Percentiles rank a stretch among this genome's conserved stretches.
Evolutionary conservation across 2,797 vertebrate genomes (phyloP).

Genomic region (Thalassophryne amazonica): DNA sequence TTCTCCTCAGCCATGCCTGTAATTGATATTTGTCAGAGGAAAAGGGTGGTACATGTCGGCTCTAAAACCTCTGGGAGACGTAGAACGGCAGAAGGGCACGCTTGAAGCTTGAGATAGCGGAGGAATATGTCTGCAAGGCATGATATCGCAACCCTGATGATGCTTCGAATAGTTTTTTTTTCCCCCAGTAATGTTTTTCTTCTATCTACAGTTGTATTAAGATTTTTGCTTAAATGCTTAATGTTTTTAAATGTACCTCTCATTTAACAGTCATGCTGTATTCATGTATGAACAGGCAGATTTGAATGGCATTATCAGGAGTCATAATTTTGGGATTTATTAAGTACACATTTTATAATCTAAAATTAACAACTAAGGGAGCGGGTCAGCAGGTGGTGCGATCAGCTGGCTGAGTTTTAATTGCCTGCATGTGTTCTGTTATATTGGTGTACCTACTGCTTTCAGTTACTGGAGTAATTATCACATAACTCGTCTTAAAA

Average conservation of each 20-base stretch:
- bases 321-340: too few species aligned
- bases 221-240: neutral
- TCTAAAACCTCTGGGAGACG: slow-evolving; percentile 21
- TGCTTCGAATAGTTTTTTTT: neutral
- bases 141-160: neutral
- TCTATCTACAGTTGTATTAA: neutral
- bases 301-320: too few species aligned
- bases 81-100: slow-evolving; percentile 1
- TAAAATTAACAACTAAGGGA: too few species aligned
- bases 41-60: slow-evolving; percentile 51
- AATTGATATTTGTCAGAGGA: slow-evolving; percentile 67
- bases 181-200: slow-evolving; percentile 1
- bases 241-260: neutral
- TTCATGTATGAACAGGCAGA: too few species aligned
- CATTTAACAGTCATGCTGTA: too few species aligned
- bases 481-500: too few species aligned
- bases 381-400: too few species aligned
- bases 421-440: too few species aligned
- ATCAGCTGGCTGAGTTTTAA: too few species aligned
- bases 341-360: too few species aligned
- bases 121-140: slow-evolving; percentile 1
- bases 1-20: slow-evolving; percentile 47
- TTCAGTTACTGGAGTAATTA: too few species aligned
- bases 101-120: neutral
- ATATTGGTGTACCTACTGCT: too few species aligned